phyloP scores from a whole-genome alignment of 2,888 invertebrate genomes.

The Timema podura region DNA sequence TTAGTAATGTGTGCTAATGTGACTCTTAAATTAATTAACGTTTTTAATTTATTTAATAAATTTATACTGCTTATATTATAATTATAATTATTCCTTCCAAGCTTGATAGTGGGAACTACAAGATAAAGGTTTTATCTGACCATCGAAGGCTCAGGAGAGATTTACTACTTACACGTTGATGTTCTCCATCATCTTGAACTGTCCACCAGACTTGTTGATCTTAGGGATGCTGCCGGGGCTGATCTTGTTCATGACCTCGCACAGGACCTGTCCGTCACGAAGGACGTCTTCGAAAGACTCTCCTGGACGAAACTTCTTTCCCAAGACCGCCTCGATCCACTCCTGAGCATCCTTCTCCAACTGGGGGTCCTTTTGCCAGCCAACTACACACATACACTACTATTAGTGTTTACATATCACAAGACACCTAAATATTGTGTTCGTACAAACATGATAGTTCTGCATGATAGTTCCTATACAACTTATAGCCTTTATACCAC shows the following conservation, averaged over 20 bases:
- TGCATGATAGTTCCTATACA: too few species aligned
- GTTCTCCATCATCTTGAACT: slow-evolving; percentile 99
- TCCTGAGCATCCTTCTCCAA: slow-evolving; percentile 84
- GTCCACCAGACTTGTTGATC: slow-evolving; percentile 90
- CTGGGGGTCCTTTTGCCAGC: slow-evolving; percentile 76
- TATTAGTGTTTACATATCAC: too few species aligned
- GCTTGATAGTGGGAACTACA: neutral
- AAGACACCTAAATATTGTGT: too few species aligned
- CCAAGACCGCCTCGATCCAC: slow-evolving; percentile 87
- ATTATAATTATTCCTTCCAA: too few species aligned
- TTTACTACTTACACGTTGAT: slow-evolving; percentile 73
- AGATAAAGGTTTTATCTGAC: neutral
- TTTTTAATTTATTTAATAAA: neutral
- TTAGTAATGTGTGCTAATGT: too few species aligned
- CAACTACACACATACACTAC: slow-evolving; percentile 52
- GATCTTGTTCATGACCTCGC: slow-evolving; percentile 91
- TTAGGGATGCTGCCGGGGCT: slow-evolving; percentile 83
- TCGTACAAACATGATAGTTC: too few species aligned
- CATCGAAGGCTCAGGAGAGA: neutral
- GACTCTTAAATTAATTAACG: neutral
- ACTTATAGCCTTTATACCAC: too few species aligned
- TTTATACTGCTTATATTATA: neutral
- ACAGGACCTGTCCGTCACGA: slow-evolving; percentile 88
- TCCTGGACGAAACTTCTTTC: slow-evolving; percentile 80
- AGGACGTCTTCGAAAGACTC: slow-evolving; percentile 83